Conservation (phyloP, 2,797 vertebrate genomes). For the Neosilurus mollespiculum region DNA sequence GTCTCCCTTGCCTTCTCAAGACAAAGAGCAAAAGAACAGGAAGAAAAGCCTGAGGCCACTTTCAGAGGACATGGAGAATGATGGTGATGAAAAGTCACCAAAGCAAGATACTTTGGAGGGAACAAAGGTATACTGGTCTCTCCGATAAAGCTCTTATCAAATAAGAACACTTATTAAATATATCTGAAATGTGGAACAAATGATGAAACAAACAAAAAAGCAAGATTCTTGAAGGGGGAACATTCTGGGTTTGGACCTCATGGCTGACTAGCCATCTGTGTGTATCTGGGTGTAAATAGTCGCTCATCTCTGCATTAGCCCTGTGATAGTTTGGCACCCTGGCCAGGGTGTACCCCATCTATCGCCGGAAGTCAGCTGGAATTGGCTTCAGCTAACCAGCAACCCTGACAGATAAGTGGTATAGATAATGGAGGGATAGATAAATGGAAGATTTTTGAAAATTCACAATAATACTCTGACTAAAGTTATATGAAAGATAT, state of each 20-base stretch:
- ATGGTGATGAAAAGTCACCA: slow-evolving; percentile 69
- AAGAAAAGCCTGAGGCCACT: slow-evolving; percentile 70
- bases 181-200: slow-evolving; percentile 2
- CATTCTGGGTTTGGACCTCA: too few species aligned
- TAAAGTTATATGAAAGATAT: neutral
- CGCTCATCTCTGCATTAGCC: too few species aligned
- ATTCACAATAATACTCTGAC: neutral
- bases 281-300: too few species aligned
- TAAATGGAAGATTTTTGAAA: neutral
- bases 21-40: slow-evolving; percentile 63
- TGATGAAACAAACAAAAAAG: neutral
- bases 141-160: neutral
- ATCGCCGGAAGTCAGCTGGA: too few species aligned
- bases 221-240: neutral
- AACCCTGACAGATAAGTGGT: too few species aligned
- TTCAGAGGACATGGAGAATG: slow-evolving; percentile 64
- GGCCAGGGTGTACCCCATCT: too few species aligned
- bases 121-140: slow-evolving; percentile 62
- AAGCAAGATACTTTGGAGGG: slow-evolving; percentile 67
- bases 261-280: too few species aligned
- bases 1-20: slow-evolving; percentile 65
- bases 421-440: too few species aligned
- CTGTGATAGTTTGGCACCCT: too few species aligned
- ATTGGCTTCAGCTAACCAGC: too few species aligned
- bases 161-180: neutral